Conservation (phyloP, 2,888 invertebrate genomes). For the Coremacera marginata region DNA sequence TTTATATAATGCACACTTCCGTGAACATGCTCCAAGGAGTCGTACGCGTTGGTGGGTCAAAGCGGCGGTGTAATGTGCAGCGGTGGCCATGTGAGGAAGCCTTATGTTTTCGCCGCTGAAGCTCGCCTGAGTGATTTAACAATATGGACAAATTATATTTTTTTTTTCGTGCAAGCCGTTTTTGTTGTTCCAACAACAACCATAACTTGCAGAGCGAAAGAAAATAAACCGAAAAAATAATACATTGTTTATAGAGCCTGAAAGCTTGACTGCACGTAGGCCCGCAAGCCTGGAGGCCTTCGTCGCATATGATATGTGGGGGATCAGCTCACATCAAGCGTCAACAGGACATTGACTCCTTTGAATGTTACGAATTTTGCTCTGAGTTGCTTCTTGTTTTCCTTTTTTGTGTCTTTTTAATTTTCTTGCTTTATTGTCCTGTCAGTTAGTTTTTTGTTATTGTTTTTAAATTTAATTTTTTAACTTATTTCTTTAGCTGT, state of each 20-base stretch:
- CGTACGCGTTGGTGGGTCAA: not conserved
- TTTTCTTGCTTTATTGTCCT: conserved; percentile 2
- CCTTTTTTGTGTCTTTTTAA: not conserved
- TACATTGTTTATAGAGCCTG: conserved; percentile 3
- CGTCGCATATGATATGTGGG: conserved; percentile 28
- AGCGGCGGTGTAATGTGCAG: not conserved
- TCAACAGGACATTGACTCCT: conserved; percentile 34
- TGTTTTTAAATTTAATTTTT: conserved; percentile 11
- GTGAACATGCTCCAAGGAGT: conserved; percentile 18
- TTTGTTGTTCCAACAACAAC: not conserved
- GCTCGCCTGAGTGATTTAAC: conserved; percentile 41
- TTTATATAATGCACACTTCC: conserved; percentile 43
- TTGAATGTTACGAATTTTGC: conserved; percentile 16
- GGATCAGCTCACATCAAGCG: conserved; percentile 22
- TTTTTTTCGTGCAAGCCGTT: conserved; percentile 11
- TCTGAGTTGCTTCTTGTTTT: not conserved
- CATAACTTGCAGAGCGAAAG: not conserved
- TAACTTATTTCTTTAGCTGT: conserved; percentile 28
- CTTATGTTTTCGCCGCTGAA: conserved; percentile 34
- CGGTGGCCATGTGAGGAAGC: conserved; percentile 28
- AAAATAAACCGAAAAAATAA: not conserved
- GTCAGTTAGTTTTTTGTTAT: not conserved
- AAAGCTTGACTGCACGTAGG: not conserved
- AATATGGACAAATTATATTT: conserved; percentile 42
- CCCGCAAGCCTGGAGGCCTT: not conserved